Conservation (phyloP, 2,797 vertebrate species). For the Pangasius macronema region DNA sequence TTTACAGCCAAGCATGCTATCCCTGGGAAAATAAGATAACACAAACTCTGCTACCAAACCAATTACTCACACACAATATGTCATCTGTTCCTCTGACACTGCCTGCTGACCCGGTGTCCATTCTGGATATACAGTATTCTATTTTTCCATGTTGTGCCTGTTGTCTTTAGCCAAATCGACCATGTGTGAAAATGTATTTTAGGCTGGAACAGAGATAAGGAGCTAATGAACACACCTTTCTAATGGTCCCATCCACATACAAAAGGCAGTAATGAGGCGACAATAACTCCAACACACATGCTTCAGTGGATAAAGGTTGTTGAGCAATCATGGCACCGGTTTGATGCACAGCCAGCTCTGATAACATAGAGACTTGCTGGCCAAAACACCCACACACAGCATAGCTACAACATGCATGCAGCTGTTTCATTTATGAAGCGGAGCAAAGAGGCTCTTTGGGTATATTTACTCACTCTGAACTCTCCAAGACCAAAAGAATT, state of each 20-base stretch:
- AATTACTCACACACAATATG: constrained; percentile 26
- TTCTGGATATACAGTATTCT: constrained; percentile 1
- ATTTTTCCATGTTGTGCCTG: constrained; percentile 21
- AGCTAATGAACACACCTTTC: constrained; percentile 29
- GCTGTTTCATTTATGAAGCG: not conserved
- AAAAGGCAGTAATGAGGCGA: constrained; percentile 14
- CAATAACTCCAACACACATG: constrained; percentile 1
- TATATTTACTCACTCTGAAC: not conserved
- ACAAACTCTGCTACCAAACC: constrained; percentile 27
- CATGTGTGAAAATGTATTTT: constrained; percentile 24
- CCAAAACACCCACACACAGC: constrained; percentile 3
- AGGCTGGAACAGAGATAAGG: constrained; percentile 31
- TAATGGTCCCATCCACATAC: constrained; percentile 13
- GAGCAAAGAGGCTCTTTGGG: not conserved
- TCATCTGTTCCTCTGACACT: constrained; percentile 19
- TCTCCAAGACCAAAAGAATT: not conserved
- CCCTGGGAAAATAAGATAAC: constrained; percentile 35
- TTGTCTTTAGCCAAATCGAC: constrained; percentile 19
- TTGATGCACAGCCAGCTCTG: constrained; percentile 32
- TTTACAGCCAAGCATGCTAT: constrained; percentile 11
- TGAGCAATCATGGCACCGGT: not conserved
- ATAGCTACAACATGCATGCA: not conserved
- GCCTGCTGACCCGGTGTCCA: not conserved
- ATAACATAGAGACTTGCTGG: constrained; percentile 23
- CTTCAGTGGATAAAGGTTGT: constrained; percentile 13